Percentiles rank a stretch among this genome's conserved stretches.
Conservation (phyloP, 2,888 invertebrate genomes). For the Ormyrus labotus region DNA sequence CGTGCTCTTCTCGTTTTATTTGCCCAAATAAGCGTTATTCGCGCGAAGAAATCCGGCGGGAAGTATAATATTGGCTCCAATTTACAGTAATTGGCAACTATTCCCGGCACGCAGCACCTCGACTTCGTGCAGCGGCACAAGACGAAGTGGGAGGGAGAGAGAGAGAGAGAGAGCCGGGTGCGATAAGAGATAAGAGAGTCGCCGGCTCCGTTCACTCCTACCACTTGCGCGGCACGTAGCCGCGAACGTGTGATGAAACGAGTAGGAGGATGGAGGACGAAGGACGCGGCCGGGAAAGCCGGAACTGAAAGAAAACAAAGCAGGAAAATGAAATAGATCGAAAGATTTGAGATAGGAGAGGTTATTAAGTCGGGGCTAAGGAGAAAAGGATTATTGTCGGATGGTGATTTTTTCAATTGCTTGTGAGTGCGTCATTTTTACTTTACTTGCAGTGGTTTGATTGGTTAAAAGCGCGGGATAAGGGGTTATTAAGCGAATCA, state of each 20-base stretch:
- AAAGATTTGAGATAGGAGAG: constrained; percentile 21
- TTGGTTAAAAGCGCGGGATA: no score
- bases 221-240: no score
- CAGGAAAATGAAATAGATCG: constrained; percentile 42
- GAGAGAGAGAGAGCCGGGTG: no score
- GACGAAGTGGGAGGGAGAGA: constrained; percentile 12
- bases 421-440: not conserved
- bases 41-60: not conserved
- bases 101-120: constrained; percentile 66
- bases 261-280: constrained; percentile 25
- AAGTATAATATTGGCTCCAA: constrained; percentile 53
- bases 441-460: no score
- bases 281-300: constrained; percentile 16
- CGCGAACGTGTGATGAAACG: constrained; percentile 53
- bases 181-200: not conserved
- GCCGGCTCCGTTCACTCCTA: not conserved
- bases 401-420: not conserved
- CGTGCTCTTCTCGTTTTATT: constrained; percentile 23
- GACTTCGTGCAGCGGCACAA: constrained; percentile 56
- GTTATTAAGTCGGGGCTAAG: constrained; percentile 20
- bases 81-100: constrained; percentile 71
- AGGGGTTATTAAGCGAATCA: no score
- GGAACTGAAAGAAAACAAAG: constrained; percentile 49
- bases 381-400: not conserved
- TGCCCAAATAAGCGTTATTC: constrained; percentile 31